Evolutionary conservation across 2,888 invertebrate species (phyloP), one percentile per base, ranked within the genome.

Genomic region (Conchocele bisecta): DNA sequence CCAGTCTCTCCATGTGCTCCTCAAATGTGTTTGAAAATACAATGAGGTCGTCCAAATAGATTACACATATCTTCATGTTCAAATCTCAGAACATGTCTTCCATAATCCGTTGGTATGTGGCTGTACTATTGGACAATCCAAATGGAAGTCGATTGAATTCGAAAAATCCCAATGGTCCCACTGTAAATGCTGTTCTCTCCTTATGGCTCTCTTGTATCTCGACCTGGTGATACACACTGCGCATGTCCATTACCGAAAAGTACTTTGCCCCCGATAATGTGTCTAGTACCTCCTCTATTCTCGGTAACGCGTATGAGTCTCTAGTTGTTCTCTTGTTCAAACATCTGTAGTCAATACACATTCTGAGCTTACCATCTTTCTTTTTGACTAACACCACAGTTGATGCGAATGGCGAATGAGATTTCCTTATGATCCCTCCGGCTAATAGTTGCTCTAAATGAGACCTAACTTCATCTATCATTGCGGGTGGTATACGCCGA

Each of bases 1-100:
- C 24, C 35, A 79, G 31, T 6, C 69, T 54, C 15, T 51, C 42
- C 17, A 69, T 22, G 26, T 71, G 67, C 39, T 75, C 64, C 3
- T 61, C 51, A 24, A 54, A 67, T 11, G 54, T 46, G 6, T 39
- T 29, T 11, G 63, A 57, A 37, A 58, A 66, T 9, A 71, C n/a
- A n/a, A n/a, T n/a, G n/a, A n/a, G n/a, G n/a, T n/a, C n/a, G n/a
- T n/a, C n/a, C n/a, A n/a, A n/a, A 53, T 33, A 77, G 33, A 37
- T 75, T 70, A 39, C 64, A 60, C 15, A 77, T 24, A 28, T 59
- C 28, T 20, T 41, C 42, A 24, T 57, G 15, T 26, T 28, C 11
- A 0, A 56, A 22, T 20, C 56, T 24, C 13, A n/a, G n/a, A n/a
- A n/a, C 17, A n/a, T n/a, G n/a, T n/a, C n/a, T n/a, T n/a, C n/a